phyloP scores from a whole-genome alignment of 2,113 vertebrate species.

The Macrotis lagotis region DNA sequence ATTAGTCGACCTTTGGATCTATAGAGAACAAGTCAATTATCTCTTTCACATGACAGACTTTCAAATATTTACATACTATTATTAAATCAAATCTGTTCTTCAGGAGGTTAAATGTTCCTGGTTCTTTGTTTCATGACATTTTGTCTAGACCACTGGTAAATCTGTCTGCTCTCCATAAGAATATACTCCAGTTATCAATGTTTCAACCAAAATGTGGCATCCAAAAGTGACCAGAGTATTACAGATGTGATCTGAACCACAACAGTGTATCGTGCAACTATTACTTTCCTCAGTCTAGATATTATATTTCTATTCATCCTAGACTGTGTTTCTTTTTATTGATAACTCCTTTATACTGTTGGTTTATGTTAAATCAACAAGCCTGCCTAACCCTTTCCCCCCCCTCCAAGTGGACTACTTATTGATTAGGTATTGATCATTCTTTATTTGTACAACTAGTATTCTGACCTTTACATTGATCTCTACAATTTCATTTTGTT shows the following conservation, averaged over 20 bases:
- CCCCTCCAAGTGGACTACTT: not conserved
- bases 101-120: not conserved
- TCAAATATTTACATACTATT: not conserved
- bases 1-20: not conserved
- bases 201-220: not conserved
- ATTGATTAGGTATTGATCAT: not conserved
- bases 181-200: not conserved
- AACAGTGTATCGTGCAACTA: not conserved
- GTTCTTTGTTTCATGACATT: not conserved
- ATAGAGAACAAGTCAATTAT: conserved; percentile 16
- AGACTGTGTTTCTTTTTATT: not conserved
- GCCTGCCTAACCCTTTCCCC: not conserved
- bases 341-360: not conserved
- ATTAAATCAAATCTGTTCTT: not conserved
- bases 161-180: not conserved
- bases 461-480: not conserved
- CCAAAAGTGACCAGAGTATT: not conserved
- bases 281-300: not conserved
- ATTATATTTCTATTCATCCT: not conserved
- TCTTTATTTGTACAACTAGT: not conserved
- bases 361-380: not conserved
- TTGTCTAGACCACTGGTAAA: not conserved
- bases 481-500: not conserved
- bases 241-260: not conserved
- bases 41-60: not conserved